These are phyloP conservation scores for Eucidaris tribuloides DNA, from an alignment of 35 echinoderm and acorn worm genomes.

Conservation along the genomic window DNA sequence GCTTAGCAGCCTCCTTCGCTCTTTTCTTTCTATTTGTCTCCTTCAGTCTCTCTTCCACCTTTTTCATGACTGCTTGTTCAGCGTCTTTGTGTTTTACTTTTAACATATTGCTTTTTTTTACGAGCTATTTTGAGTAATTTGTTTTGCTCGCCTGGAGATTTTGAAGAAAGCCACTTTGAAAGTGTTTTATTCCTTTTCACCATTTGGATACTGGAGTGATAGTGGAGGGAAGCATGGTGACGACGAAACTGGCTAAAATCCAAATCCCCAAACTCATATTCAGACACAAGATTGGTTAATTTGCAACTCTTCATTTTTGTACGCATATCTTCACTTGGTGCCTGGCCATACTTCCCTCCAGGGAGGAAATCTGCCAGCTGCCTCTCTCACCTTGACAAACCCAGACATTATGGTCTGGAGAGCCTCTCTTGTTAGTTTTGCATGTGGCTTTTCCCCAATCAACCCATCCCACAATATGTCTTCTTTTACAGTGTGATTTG, in stretches of 20 bases:
- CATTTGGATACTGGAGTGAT: slow-evolving; percentile 17
- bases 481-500: too few relatives aligned
- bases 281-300: slow-evolving; percentile 47
- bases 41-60: background rate
- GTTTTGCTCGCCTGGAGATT: background rate
- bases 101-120: background rate
- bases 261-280: slow-evolving; percentile 46
- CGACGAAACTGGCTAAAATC: slow-evolving; percentile 43
- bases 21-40: background rate
- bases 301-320: slow-evolving; percentile 28
- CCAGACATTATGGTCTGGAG: slow-evolving; percentile 6
- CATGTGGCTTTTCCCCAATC: too few relatives aligned
- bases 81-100: slow-evolving; percentile 14
- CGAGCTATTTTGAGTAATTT: too few relatives aligned
- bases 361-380: slow-evolving; percentile 26
- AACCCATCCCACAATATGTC: too few relatives aligned
- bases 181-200: slow-evolving; percentile 26
- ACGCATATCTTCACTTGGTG: slow-evolving; percentile 1
- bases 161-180: background rate
- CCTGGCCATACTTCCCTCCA: slow-evolving; percentile 27
- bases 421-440: too few relatives aligned
- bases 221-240: slow-evolving; percentile 16
- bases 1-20: slow-evolving; percentile 11
- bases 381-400: slow-evolving; percentile 9
- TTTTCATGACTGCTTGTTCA: background rate